Percentiles rank a stretch among this genome's conserved stretches.
phyloP scores from a whole-genome alignment of 2,113 vertebrate species.

The Phasianus colchicus region DNA sequence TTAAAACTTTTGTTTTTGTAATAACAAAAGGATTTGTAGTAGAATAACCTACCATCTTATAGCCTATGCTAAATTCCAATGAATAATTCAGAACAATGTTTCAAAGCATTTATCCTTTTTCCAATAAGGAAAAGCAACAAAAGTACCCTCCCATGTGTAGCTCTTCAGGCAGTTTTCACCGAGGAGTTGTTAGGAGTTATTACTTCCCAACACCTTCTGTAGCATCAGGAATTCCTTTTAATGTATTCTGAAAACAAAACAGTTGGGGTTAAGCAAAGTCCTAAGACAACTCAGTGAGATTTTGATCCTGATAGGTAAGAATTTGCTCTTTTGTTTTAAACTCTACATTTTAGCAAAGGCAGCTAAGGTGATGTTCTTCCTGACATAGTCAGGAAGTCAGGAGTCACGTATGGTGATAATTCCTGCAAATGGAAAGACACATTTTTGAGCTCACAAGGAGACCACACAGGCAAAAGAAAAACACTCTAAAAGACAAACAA shows the following conservation, averaged over 20 bases:
- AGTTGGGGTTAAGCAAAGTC: not conserved
- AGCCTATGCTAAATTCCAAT: not conserved
- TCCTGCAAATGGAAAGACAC: not conserved
- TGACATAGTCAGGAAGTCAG: not conserved
- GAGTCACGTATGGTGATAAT: not conserved
- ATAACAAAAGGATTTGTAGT: not conserved
- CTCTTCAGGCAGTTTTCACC: not conserved
- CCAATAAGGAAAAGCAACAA: not conserved
- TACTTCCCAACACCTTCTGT: not conserved
- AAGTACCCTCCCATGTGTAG: not conserved
- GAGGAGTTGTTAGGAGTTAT: not conserved
- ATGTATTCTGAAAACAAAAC: not conserved
- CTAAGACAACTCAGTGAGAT: not conserved
- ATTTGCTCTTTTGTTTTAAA: not conserved
- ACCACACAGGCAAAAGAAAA: not conserved
- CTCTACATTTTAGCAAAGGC: not conserved
- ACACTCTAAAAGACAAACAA: not conserved
- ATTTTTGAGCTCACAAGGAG: slow-evolving; percentile 4
- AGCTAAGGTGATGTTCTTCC: not conserved
- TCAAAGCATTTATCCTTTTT: not conserved
- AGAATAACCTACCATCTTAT: not conserved
- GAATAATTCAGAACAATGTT: not conserved
- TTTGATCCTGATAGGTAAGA: not conserved
- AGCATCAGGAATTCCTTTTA: not conserved
- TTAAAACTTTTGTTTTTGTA: not conserved